These are phyloP conservation scores for Amblyopsis rosae DNA, from an alignment of 2,113 vertebrate species.

Conservation along the genomic window DNA sequence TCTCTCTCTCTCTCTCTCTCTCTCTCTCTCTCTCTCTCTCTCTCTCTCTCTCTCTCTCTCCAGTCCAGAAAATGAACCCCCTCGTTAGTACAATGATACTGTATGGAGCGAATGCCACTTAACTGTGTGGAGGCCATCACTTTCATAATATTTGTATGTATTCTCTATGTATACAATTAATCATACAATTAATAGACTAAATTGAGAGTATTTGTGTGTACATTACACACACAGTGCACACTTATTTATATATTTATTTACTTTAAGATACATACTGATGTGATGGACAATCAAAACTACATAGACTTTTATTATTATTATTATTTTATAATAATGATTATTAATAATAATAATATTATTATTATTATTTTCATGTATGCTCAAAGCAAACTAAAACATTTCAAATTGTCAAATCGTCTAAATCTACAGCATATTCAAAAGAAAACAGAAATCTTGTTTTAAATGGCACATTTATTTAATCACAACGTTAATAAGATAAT, in stretches of 20 bases:
- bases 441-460: neutral
- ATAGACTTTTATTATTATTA: too few species aligned
- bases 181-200: conserved; percentile 9
- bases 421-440: neutral
- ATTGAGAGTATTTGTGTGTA: conserved; percentile 10
- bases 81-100: conserved; percentile 49
- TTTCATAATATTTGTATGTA: conserved; percentile 31
- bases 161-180: conserved; percentile 17
- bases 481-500: neutral
- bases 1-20: too few species aligned
- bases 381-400: too few species aligned
- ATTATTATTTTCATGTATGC: too few species aligned
- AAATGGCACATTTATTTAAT: neutral
- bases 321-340: too few species aligned
- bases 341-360: too few species aligned
- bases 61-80: conserved; percentile 55
- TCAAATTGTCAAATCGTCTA: too few species aligned
- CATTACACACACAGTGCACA: conserved; percentile 1
- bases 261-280: too few species aligned
- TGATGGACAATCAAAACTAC: too few species aligned
- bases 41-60: conserved; percentile 9
- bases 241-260: too few species aligned
- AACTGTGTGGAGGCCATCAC: conserved; percentile 38
- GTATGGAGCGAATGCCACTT: conserved; percentile 52
- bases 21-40: too few species aligned